phyloP scores from a whole-genome alignment of 92 coral and sea anemone species.

The Ricordea florida region DNA sequence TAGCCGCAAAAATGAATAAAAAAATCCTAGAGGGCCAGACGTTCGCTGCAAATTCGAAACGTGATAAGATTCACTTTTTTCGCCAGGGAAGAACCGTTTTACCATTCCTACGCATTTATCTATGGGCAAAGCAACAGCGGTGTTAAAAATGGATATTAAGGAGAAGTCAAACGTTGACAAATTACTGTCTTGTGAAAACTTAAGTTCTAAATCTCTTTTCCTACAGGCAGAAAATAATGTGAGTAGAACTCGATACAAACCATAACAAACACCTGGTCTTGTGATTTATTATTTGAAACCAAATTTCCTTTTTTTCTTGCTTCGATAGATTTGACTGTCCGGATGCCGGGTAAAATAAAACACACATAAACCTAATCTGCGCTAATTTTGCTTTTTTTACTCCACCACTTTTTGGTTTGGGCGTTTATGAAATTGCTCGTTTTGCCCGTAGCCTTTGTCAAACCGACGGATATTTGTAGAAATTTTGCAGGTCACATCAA shows the following conservation, averaged over 20 bases:
- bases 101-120: slow-evolving; percentile 36
- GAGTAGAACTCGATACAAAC: slow-evolving; percentile 37
- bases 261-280: slow-evolving; percentile 22
- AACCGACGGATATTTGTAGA: too few relatives aligned
- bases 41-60: slow-evolving; percentile 3
- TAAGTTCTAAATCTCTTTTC: background rate
- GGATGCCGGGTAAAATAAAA: slow-evolving; percentile 30
- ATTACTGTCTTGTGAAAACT: background rate
- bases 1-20: slow-evolving; percentile 19
- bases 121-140: slow-evolving; percentile 23
- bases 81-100: slow-evolving; percentile 28
- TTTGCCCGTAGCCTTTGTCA: too few relatives aligned
- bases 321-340: slow-evolving; percentile 48
- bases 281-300: slow-evolving; percentile 34
- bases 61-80: background rate
- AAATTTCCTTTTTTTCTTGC: slow-evolving; percentile 30
- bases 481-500: too few relatives aligned
- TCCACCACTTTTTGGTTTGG: slow-evolving; percentile 21
- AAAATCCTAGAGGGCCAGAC: slow-evolving; percentile 4
- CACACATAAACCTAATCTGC: slow-evolving; percentile 28
- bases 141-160: slow-evolving; percentile 17
- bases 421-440: slow-evolving; percentile 1
- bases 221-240: too few relatives aligned
- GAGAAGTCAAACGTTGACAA: slow-evolving; percentile 26
- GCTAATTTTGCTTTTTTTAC: slow-evolving; percentile 39